Evolutionary conservation across 2,888 invertebrate genomes (phyloP).

Genomic region (Luffia ferchaultella): DNA sequence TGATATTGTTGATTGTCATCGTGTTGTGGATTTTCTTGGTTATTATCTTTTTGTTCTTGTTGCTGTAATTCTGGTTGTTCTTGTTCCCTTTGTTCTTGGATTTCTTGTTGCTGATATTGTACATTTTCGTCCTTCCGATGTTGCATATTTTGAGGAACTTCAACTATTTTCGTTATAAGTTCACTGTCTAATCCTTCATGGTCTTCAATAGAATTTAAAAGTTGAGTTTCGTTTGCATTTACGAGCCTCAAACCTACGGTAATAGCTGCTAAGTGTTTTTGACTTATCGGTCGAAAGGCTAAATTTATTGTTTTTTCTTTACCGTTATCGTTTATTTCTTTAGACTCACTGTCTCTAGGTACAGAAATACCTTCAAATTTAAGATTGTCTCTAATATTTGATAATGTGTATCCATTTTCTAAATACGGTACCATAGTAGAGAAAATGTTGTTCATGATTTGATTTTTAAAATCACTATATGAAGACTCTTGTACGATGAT

Average conservation of each 20-base stretch:
- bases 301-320: conserved; percentile 36
- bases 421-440: conserved; percentile 55
- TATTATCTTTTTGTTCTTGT: too few relatives aligned
- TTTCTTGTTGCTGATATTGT: conserved; percentile 14
- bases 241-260: conserved; percentile 66
- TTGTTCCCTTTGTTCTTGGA: conserved; percentile 11
- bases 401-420: conserved; percentile 49
- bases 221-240: conserved; percentile 45
- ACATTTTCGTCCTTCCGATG: too few relatives aligned
- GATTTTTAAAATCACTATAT: conserved; percentile 32
- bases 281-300: conserved; percentile 62
- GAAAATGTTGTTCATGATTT: conserved; percentile 42
- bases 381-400: conserved; percentile 36
- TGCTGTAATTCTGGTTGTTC: conserved; percentile 10
- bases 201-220: conserved; percentile 42
- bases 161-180: conserved; percentile 36
- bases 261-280: conserved; percentile 66
- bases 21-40: too few relatives aligned
- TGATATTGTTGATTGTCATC: conserved; percentile 10
- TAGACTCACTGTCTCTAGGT: conserved; percentile 19
- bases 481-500: conserved; percentile 52
- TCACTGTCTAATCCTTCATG: conserved; percentile 49
- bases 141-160: conserved; percentile 35
- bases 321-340: conserved; percentile 21
- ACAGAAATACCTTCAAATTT: conserved; percentile 14